Evolutionary conservation across 2,888 invertebrate species (phyloP).

Genomic region (Cephus nigrinus): DNA sequence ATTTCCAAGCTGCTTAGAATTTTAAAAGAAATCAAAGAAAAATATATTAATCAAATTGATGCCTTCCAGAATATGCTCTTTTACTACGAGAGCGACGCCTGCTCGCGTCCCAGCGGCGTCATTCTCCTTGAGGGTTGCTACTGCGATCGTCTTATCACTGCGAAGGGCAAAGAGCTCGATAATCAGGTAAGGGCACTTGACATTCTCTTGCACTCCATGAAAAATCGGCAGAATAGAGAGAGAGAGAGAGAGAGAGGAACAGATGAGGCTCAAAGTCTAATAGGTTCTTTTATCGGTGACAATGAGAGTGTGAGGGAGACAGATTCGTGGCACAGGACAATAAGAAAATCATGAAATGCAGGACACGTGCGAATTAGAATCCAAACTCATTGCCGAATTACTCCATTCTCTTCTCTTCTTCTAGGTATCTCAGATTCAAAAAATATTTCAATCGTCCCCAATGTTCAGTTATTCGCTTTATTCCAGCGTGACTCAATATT

Average conservation of each 20-base stretch:
- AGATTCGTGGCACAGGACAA: too few species aligned
- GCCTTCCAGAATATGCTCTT: conserved; percentile 86
- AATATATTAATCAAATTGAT: background rate
- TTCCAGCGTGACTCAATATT: background rate
- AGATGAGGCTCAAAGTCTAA: background rate
- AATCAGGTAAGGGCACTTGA: conserved; percentile 60
- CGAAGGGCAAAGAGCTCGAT: conserved; percentile 67
- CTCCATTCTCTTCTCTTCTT: background rate
- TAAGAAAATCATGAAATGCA: too few species aligned
- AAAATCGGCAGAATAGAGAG: background rate
- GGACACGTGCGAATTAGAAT: background rate
- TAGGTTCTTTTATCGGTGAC: background rate
- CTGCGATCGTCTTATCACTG: conserved; percentile 81
- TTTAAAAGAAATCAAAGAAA: background rate
- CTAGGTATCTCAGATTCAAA: background rate
- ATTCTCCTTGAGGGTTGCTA: conserved; percentile 90
- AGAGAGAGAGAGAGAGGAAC: background rate
- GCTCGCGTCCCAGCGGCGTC: conserved; percentile 83
- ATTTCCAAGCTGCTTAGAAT: background rate
- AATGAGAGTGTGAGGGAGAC: too few species aligned
- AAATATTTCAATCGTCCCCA: background rate
- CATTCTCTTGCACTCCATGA: background rate
- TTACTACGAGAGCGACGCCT: conserved; percentile 89
- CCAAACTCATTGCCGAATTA: background rate
- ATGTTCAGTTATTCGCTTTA: background rate